Evolutionary conservation across 2,113 vertebrate genomes (phyloP), one percentile per base, ranked within the genome.

Genomic region (Rallus limicola): DNA sequence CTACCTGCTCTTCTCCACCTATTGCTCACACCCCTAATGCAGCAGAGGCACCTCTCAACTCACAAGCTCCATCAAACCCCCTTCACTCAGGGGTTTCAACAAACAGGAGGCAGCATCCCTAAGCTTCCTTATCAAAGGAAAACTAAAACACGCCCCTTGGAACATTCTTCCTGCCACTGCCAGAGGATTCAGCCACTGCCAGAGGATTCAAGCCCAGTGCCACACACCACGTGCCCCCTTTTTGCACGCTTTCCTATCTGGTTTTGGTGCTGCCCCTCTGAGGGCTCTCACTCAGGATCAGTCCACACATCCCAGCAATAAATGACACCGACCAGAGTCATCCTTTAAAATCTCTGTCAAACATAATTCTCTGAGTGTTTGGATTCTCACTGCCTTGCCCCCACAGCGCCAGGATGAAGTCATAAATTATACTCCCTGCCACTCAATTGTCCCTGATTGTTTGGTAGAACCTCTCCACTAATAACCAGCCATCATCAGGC

Each of bases 381-480:
- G 44, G 4, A 84, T 91, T 86, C 96, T 88, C 92, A 53, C 77
- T 52, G 88, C 19, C 90, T 95, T 94, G 86, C 95, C 92, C 92
- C 93, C 92, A 74, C 86, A 79, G 90, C 69, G 80, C 86, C 20
- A 36, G 60, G 92, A 92, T 95, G 95, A 95, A 97, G 93, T 91
- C 82, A 94, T 93, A 95, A 95, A 94, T 94, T 94, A 92, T 8
- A 93, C 19, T 62, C 68, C 82, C 82, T 77, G 90, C 93, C 93
- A 93, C 64, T 95, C 95, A 90, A 60, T 94, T 90, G 83, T 64
- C 93, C 42, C 90, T 71, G 95, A 94, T 92, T 93, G 96, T 94
- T 95, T 88, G 92, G 82, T 94, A 94, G 93, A 90, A 70, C 80
- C 86, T 95, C 92, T 93, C 83, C 86, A 72, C 96, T 96, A 96